Base-by-base conservation (phyloP, 2,113 vertebrate species). In the Ahaetulla prasina region DNA sequence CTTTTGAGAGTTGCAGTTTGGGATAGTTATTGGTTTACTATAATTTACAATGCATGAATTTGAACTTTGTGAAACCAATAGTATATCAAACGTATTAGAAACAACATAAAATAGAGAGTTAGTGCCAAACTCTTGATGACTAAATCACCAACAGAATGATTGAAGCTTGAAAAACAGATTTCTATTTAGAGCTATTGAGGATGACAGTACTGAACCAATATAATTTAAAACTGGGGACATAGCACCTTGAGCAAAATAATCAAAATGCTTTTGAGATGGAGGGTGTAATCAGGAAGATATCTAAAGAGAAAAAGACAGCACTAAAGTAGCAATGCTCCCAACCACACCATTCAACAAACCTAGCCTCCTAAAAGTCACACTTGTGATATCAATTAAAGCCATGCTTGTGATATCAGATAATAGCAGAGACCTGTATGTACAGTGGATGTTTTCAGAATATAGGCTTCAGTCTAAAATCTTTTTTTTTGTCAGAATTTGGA, bases 101-200 rank as follows among this genome's bases (percentile, higher is more conserved):
- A 60, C 2, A 20, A 57, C 6, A 50, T 87, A 14, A 94, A 92
- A 93, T 91, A 47, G 63, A 93, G 95, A 57, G 22, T 9, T 95
- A 47, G 23, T 93, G 96, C 92, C 88, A 25, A 95, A 96, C 96
- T 93, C 87, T 85, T 88, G 74, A 25, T 90, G 92, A n/a, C 85
- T 90, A 89, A 94, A 90, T 92, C 53, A 92, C 89, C 92, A 45
- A 85, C 89, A 22, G 7, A 94, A 92, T 92, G 92, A 91, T 91
- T 93, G n/a, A 87, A 94, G 92, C 93, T 68, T 93, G n/a, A 22
- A 80, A 80, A 80, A 39, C 35, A 80, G 68, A 39, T 39, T 80
- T 80, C 68, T 80, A 20, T 80, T 39, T 80, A 80, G n/a, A 39
- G 7, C 35, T 22, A 80, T 80, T 80, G 16, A 3, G 35, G 18